Base-by-base conservation (phyloP, 2,113 vertebrate species). In the Psittacula cyanocephala region DNA sequence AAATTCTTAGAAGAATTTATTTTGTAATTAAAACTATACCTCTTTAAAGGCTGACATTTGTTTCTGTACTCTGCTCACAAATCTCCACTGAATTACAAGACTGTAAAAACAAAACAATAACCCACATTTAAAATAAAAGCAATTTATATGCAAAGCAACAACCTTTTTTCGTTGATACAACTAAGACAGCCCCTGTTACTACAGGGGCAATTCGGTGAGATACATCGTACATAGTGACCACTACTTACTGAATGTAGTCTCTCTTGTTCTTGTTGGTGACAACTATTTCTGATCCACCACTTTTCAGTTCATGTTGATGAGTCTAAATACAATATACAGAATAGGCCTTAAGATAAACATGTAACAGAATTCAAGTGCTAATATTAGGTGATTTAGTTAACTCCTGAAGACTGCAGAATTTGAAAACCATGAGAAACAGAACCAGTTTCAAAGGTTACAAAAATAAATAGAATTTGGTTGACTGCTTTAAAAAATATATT, bases 41-140 rank as follows among this genome's bases (percentile, higher is more conserved):
- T 99, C 99, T 96, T 99, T 99, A 94, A 99, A 99, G 62, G 99
- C 98, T 64, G 98, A 98, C 99, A 99, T 99, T 97, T 99, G 99
- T 94, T 98, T 99, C 97, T 98, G 99, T 64, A 99, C 98, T 96
- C 99, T 98, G 98, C 99, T 99, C 82, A 99, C 99, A 97, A 99
- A 99, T 86, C 99, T 99, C 99, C 99, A 99, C 81, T 99, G 99
- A 96, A 99, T 99, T 83, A 99, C 99, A 87, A 99, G 98, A 97
- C 99, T 99, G 96, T 37, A 80, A 94, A 96, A 96, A 80, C n/a
- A 47, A 72, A 59, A 60, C 81, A 64, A 41, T 76, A 77, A 49
- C 25, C 13, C 13, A 10, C 24, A 59, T 90, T 87, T 72, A 15
- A 70, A 81, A 60, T 27, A 41, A 31, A 78, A 77, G 10, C 39